Conservation (phyloP, 2,113 vertebrate genomes). For the Cisticola juncidis region DNA sequence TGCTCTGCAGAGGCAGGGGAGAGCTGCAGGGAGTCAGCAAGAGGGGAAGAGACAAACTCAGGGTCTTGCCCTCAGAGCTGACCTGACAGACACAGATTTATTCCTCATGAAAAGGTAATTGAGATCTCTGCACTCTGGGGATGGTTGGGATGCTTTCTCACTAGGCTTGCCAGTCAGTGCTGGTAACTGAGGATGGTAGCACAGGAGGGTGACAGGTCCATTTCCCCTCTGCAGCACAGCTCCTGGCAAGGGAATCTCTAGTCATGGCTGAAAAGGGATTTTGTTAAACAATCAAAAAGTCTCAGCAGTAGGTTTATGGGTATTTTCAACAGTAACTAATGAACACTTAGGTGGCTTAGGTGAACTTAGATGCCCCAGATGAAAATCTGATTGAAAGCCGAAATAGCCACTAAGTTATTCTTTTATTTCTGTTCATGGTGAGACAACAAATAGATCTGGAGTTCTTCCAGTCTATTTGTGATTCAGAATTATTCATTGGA, state of each 20-base stretch:
- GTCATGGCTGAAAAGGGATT: background rate
- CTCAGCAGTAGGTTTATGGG: background rate
- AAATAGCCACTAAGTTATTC: background rate
- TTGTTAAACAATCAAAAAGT: background rate
- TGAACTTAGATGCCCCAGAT: background rate
- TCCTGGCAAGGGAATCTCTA: background rate
- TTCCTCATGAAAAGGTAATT: background rate
- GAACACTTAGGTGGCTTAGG: background rate
- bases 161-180: background rate
- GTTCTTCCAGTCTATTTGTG: background rate
- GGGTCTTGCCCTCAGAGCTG: background rate
- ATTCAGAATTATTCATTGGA: background rate
- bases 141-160: background rate
- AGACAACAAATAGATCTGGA: slow-evolving; percentile 18
- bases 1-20: background rate
- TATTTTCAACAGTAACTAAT: background rate
- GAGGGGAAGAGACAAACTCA: background rate
- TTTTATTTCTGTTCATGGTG: background rate
- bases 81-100: background rate
- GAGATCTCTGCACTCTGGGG: background rate
- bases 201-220: background rate
- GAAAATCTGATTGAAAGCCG: background rate
- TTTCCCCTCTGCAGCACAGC: background rate
- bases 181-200: background rate
- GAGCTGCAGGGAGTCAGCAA: background rate